phyloP scores from a whole-genome alignment of 2,888 invertebrate genomes.

The Ichneumoninae sp. region DNA sequence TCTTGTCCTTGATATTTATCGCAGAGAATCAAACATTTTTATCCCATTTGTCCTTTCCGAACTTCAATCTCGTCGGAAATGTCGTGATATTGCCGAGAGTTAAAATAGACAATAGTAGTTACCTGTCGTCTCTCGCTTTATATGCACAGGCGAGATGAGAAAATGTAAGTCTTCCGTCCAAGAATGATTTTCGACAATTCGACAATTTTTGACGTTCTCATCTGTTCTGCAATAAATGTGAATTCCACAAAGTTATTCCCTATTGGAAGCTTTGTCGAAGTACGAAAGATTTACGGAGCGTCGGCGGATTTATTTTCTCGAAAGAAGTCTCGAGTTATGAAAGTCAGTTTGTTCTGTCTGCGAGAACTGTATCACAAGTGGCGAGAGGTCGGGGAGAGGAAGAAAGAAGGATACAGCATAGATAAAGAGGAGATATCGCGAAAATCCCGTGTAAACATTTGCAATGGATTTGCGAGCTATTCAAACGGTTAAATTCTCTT shows the following conservation, averaged over 20 bases:
- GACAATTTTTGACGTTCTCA: not conserved
- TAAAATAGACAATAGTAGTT: not conserved
- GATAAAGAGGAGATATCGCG: slow-evolving; percentile 67
- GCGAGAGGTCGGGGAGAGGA: slow-evolving; percentile 33
- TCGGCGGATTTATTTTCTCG: slow-evolving; percentile 35
- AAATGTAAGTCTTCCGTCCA: not conserved
- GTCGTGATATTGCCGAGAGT: not conserved
- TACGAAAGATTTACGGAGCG: slow-evolving; percentile 29
- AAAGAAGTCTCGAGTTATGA: slow-evolving; percentile 33
- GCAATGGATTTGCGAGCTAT: slow-evolving; percentile 85
- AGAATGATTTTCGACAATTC: not conserved
- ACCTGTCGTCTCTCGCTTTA: not conserved
- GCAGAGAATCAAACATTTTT: not conserved
- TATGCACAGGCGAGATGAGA: not conserved
- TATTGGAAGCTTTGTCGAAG: not conserved
- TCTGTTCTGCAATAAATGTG: not conserved
- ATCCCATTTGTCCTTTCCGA: not conserved
- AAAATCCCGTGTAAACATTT: slow-evolving; percentile 84
- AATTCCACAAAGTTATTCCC: slow-evolving; percentile 3
- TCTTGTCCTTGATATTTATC: not conserved
- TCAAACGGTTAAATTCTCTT: slow-evolving; percentile 85
- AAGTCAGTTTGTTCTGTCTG: slow-evolving; percentile 55
- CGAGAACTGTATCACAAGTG: slow-evolving; percentile 32
- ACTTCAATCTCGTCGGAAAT: not conserved
- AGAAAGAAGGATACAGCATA: not conserved